Evolutionary conservation across 1,140 invertebrate species (phyloP), one percentile per base, ranked within the genome.

Genomic region (Vollenhovia emeryi): DNA sequence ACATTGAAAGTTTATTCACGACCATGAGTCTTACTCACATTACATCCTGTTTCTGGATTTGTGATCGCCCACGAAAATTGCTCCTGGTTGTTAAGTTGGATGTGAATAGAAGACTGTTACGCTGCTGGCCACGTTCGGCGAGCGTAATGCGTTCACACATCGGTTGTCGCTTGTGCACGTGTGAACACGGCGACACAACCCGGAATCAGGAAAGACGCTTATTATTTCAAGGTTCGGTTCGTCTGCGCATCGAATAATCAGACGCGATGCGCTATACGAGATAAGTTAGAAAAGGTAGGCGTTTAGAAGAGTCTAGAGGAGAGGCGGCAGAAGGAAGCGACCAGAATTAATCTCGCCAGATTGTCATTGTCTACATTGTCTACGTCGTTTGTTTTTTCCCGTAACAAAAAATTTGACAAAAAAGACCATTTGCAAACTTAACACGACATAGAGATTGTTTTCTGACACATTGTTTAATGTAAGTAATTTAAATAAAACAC

Each of bases 141-240:
- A 75, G 73, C 73, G 83, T 88, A 86, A 86, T 86, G 75, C 78
- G 87, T 92, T 91, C 90, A 91, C 91, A 91, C 91, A 91, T 92
- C 91, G 86, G 88, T 90, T 91, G 88, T 79, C 84, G 79, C 80
- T 85, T 52, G 80, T 91, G 78, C 86, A 89, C 88, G 89, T 91
- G 89, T 88, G 88, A 91, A 91, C 86, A 84, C 55, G 85, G 68
- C 89, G 87, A 87, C 91, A 87, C 86, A 90, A 91, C 89, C 90
- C 89, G 91, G 91, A 92, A 93, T 92, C 85, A 91, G 90, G 87
- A 87, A 90, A 90, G 88, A 86, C 89, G 90, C 87, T 93, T 91
- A 92, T 92, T 93, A 92, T 92, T 92, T 91, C 91, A 92, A 92
- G 92, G 91, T 92, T 92, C 90, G 92, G 89, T 91, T 91, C 89